A percentile compares a stretch with the other conserved stretches of the same genome.
Conservation (phyloP, 2,797 vertebrate species). For the Sebastes reedi region DNA sequence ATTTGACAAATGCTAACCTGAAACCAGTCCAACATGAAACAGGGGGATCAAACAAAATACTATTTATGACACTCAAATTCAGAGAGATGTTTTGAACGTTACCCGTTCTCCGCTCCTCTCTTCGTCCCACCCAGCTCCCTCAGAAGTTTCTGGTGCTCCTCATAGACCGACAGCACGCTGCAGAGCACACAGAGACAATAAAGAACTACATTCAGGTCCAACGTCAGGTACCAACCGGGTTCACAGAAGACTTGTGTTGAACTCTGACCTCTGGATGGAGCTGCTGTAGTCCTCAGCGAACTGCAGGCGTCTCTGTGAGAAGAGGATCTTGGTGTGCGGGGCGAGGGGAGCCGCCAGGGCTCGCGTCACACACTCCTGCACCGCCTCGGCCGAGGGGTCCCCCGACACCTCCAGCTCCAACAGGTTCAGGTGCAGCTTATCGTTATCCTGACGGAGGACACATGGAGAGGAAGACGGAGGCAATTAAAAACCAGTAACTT, state of each 20-base stretch:
- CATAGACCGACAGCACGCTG: conserved; percentile 85
- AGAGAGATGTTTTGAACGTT: not conserved
- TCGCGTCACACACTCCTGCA: conserved; percentile 85
- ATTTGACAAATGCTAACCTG: not conserved
- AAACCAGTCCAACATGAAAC: not conserved
- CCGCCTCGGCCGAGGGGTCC: conserved; percentile 79
- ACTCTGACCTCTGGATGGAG: conserved; percentile 83
- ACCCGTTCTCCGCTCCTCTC: conserved; percentile 85
- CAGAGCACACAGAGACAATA: not conserved
- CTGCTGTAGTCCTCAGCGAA: conserved; percentile 88
- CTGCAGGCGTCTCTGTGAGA: conserved; percentile 88
- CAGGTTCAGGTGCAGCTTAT: conserved; percentile 86
- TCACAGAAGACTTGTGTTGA: not conserved
- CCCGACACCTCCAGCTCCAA: conserved; percentile 86
- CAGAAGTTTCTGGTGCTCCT: conserved; percentile 87
- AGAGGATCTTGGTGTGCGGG: conserved; percentile 82
- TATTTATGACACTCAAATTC: not conserved
- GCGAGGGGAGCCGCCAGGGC: conserved; percentile 85
- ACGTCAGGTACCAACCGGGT: not conserved
- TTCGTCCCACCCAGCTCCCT: conserved; percentile 82
- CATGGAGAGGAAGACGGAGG: not conserved
- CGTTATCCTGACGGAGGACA: conserved; percentile 81
- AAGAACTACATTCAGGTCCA: not conserved
- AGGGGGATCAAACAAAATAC: not conserved
- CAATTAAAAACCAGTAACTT: not conserved